phyloP scores from a whole-genome alignment of 2,888 invertebrate species.

The Andrena haemorrhoa region DNA sequence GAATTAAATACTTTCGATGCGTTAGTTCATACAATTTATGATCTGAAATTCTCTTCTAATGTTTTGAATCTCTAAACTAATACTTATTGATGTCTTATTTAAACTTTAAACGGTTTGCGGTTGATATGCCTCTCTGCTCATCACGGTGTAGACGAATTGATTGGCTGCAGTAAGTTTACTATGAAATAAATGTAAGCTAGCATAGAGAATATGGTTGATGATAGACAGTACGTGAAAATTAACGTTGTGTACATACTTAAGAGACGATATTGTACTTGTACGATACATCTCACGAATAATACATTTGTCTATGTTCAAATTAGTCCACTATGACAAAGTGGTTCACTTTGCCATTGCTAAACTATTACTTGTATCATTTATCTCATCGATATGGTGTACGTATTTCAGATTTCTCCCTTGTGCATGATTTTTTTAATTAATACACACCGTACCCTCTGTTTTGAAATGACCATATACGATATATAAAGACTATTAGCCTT shows the following conservation, averaged over 20 bases:
- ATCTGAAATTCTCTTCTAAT: constrained; percentile 10
- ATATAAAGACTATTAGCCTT: constrained; percentile 1
- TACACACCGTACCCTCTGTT: background rate
- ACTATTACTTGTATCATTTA: constrained; percentile 12
- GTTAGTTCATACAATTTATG: constrained; percentile 8
- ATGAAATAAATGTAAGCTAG: constrained; percentile 55
- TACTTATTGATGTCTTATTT: constrained; percentile 61
- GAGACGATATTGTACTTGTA: constrained; percentile 24
- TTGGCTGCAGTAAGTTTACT: constrained; percentile 84
- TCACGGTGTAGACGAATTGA: constrained; percentile 82
- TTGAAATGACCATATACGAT: background rate
- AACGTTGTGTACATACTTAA: constrained; percentile 40
- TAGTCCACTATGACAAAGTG: constrained; percentile 17
- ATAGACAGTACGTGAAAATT: constrained; percentile 37
- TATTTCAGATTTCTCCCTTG: constrained; percentile 8
- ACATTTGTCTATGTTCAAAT: constrained; percentile 17
- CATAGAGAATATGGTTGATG: constrained; percentile 40
- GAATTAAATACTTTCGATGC: background rate
- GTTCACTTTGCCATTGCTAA: background rate
- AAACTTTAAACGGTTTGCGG: constrained; percentile 69
- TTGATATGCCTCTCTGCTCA: constrained; percentile 68
- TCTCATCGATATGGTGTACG: constrained; percentile 10
- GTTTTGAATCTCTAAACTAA: constrained; percentile 40
- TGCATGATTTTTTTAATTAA: constrained; percentile 37
- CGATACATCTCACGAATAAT: constrained; percentile 12